phyloP scores from a whole-genome alignment of 2,888 invertebrate species.

The Orchestes rusci region DNA sequence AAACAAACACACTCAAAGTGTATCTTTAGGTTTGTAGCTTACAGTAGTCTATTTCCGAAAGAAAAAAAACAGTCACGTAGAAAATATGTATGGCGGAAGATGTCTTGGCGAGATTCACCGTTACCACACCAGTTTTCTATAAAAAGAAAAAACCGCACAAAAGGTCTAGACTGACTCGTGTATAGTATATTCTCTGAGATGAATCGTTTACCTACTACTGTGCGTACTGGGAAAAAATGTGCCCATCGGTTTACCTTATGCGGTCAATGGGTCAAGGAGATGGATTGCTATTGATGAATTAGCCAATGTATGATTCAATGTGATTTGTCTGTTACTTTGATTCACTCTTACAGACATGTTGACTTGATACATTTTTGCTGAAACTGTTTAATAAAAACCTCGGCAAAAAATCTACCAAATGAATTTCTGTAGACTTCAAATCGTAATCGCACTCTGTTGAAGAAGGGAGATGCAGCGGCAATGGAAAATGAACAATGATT shows the following conservation, averaged over 20 bases:
- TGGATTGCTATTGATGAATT: no score
- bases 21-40: constrained; percentile 19
- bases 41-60: constrained; percentile 19
- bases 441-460: no score
- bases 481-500: no score
- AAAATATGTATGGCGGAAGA: constrained; percentile 21
- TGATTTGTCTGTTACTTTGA: no score
- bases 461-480: no score
- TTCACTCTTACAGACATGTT: no score
- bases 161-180: constrained; percentile 19
- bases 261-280: constrained; percentile 17
- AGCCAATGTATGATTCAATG: no score
- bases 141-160: constrained; percentile 21
- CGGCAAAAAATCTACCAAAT: no score
- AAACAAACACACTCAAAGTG: no score
- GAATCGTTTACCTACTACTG: constrained; percentile 14
- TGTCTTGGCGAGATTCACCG: constrained; percentile 21
- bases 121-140: constrained; percentile 20
- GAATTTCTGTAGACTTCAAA: no score
- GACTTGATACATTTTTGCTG: no score
- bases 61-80: constrained; percentile 23
- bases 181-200: constrained; percentile 13
- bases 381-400: no score
- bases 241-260: constrained; percentile 8
- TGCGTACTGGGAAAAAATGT: constrained; percentile 13